Conservation (phyloP, 1,140 invertebrate species). For the Ctenoplectra terminalis region DNA sequence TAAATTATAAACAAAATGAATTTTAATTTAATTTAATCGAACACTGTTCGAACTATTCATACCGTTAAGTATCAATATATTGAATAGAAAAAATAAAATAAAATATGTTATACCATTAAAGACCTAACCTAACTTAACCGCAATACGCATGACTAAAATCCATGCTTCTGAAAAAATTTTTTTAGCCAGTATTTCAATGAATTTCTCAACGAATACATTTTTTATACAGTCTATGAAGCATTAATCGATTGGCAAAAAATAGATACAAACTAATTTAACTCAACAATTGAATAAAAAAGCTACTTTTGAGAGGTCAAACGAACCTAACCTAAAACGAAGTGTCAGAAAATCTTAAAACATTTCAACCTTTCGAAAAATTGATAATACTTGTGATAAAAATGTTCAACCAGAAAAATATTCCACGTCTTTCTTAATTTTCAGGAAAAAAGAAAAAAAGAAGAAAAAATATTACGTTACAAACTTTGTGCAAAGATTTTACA, state of each 20-base stretch:
- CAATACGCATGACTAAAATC: background rate
- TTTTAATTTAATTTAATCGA: background rate
- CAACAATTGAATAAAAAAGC: background rate
- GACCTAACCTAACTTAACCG: slow-evolving; percentile 1
- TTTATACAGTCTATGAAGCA: too few relatives aligned
- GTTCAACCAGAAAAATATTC: background rate
- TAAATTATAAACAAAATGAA: background rate
- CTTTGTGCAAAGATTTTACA: background rate
- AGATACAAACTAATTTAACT: background rate
- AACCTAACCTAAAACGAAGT: background rate
- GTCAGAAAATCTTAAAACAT: too few relatives aligned
- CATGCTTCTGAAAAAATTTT: too few relatives aligned
- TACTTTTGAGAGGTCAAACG: background rate
- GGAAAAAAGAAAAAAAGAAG: too few relatives aligned
- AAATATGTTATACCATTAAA: background rate
- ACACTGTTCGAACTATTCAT: background rate
- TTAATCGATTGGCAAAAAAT: background rate
- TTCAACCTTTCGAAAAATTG: background rate
- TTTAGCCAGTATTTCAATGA: background rate
- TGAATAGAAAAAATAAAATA: background rate
- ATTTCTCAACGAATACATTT: background rate
- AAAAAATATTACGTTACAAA: background rate
- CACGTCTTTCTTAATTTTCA: background rate
- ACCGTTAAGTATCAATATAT: too few relatives aligned
- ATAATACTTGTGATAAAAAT: background rate